Percentiles rank a stretch among this genome's conserved stretches.
Conservation (phyloP, 1,140 invertebrate genomes). For the Brachionus plicatilis region DNA sequence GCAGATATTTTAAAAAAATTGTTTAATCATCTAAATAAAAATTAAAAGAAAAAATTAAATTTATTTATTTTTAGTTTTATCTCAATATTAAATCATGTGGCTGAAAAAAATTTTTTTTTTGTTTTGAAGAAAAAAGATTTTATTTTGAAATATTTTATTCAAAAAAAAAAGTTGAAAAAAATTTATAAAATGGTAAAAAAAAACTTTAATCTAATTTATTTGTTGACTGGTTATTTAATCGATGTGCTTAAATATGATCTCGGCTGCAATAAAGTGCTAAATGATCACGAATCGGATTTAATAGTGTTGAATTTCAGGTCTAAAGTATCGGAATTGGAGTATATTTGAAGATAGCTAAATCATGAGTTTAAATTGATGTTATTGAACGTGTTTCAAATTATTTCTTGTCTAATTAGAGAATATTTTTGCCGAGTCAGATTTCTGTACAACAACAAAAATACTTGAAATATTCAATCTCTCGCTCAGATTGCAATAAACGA, state of each 20-base stretch:
- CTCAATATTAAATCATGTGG: too few species aligned
- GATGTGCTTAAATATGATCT: neutral
- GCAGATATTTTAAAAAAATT: too few species aligned
- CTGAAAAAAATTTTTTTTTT: too few species aligned
- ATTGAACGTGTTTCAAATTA: constrained; percentile 24
- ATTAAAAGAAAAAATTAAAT: too few species aligned
- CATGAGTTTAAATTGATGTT: neutral
- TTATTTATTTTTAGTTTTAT: too few species aligned
- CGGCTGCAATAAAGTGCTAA: neutral
- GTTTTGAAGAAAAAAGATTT: too few species aligned
- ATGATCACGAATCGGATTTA: neutral
- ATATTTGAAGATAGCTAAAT: neutral
- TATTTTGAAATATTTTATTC: too few species aligned
- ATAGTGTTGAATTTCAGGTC: neutral
- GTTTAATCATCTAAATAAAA: too few species aligned
- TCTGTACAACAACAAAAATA: constrained; percentile 12
- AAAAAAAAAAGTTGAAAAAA: too few species aligned
- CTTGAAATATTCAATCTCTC: constrained; percentile 31
- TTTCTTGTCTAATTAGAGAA: constrained; percentile 17
- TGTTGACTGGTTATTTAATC: neutral
- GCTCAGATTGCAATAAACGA: constrained; percentile 31
- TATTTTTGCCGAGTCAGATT: constrained; percentile 28
- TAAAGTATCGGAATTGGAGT: neutral
- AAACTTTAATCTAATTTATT: neutral
- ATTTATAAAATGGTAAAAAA: neutral